These are phyloP conservation scores for Gadus chalcogrammus DNA, from an alignment of 2,113 vertebrate species.

Conservation along the genomic window DNA sequence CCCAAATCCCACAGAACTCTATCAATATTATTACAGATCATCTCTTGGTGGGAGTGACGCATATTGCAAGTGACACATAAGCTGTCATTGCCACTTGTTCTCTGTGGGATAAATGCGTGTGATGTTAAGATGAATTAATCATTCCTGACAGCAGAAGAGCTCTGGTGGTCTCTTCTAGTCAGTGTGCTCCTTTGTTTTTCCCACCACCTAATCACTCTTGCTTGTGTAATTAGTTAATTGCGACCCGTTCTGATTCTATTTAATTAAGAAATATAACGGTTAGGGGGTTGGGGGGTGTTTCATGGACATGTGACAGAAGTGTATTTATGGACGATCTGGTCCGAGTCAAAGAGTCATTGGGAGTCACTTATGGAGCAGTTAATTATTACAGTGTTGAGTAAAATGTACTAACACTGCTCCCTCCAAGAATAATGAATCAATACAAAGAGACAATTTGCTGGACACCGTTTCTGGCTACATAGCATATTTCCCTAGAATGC, in stretches of 20 bases:
- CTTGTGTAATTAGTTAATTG: slow-evolving; percentile 68
- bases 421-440: too few relatives aligned
- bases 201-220: slow-evolving; percentile 58
- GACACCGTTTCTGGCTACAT: too few relatives aligned
- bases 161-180: slow-evolving; percentile 55
- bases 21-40: slow-evolving; percentile 48
- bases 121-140: slow-evolving; percentile 55
- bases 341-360: slow-evolving; percentile 34
- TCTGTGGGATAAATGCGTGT: slow-evolving; percentile 57
- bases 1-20: slow-evolving; percentile 17
- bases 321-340: slow-evolving; percentile 23
- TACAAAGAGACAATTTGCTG: too few relatives aligned
- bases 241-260: slow-evolving; percentile 36
- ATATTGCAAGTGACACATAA: slow-evolving; percentile 50
- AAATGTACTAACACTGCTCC: too few relatives aligned
- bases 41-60: slow-evolving; percentile 35
- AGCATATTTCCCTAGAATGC: too few relatives aligned
- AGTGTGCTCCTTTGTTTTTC: slow-evolving; percentile 52
- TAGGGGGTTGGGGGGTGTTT: slow-evolving; percentile 1
- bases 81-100: slow-evolving; percentile 37
- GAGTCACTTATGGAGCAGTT: not conserved
- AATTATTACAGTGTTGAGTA: too few relatives aligned
- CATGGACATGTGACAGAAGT: slow-evolving; percentile 33
- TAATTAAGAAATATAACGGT: slow-evolving; percentile 50
- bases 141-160: slow-evolving; percentile 54